These are phyloP conservation scores for Rhorus exstirpatorius DNA, from an alignment of 2,888 invertebrate species.

Conservation along the genomic window DNA sequence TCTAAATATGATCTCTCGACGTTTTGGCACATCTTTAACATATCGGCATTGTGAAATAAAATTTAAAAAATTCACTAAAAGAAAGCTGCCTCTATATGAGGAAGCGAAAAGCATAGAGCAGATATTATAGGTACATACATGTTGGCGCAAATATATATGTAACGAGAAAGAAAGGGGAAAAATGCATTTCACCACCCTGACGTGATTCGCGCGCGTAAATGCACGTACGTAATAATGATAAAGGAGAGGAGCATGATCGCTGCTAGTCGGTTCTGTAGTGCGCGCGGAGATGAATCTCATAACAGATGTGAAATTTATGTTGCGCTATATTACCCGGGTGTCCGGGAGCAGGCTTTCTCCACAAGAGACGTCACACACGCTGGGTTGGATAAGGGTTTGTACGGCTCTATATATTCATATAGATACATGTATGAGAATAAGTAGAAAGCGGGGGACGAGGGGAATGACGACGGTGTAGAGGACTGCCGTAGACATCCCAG, in stretches of 20 bases:
- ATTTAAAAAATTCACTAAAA: too few species aligned
- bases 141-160: too few species aligned
- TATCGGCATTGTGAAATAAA: too few species aligned
- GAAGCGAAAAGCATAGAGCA: too few species aligned
- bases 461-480: conserved; percentile 16
- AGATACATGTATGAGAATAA: background rate
- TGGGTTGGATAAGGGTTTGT: background rate
- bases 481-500: conserved; percentile 34
- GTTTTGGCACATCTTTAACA: too few species aligned
- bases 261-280: too few species aligned
- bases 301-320: conserved; percentile 67
- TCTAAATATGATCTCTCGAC: too few species aligned
- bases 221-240: too few species aligned
- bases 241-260: too few species aligned
- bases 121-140: too few species aligned
- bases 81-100: too few species aligned
- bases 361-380: conserved; percentile 31
- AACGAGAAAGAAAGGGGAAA: conserved; percentile 10
- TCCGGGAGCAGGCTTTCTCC: conserved; percentile 6
- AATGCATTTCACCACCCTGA: conserved; percentile 14
- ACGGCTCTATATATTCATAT: background rate
- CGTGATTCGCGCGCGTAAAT: conserved; percentile 24
- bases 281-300: conserved; percentile 57
- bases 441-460: conserved; percentile 29
- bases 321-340: conserved; percentile 60